Base-by-base conservation (phyloP, 1,140 invertebrate species). In the Meloidogyne floridensis region DNA sequence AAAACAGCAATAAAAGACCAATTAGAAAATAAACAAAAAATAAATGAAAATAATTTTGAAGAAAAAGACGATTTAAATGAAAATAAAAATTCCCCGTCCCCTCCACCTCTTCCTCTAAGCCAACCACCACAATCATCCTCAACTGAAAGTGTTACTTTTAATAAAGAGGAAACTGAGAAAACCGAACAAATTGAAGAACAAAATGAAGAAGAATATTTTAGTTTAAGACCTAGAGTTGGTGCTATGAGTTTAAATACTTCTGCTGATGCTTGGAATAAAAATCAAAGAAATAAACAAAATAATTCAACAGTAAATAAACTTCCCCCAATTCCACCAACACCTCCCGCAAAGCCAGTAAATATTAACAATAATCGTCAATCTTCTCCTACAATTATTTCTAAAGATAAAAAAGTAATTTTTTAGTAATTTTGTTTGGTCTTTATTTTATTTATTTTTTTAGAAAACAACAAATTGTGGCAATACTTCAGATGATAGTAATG, bases 321-420 rank as follows among this genome's bases (percentile, higher is more conserved):
- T 65, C 59, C 59, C n/a, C 2, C 32, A 13, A 20, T 20, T 7
- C 72, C 77, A 32, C 72, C 54, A 82, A 77, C 69, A 72, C 75
- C 75, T 8, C 54, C 20, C 43, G n/a, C n/a, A 71, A 42, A 65
- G 13, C 78, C 76, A 15, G 20, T 70, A 82, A 43, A 59, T 10
- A 51, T 32, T 11, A 51, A 51, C 11, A 77, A 51, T 15, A 77
- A 72, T 10, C 13, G 47, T n/a, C 75, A 78, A 5, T 51, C 69
- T 10, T 69, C 59, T n/a, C 47, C 51, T 43, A 76, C 69, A 7
- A 43, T 81, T 8, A 59, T 53, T 11, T 15, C 56, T 59, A 59
- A 13, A 5, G 13, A 11, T n/a, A 65, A 65, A 6, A 65, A 65
- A 18, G 59, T n/a, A 6, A 65, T 65, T n/a, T 65, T 15, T 15